Base-by-base conservation (phyloP, 2,888 invertebrate genomes). In the Caenorhabditis japonica region DNA sequence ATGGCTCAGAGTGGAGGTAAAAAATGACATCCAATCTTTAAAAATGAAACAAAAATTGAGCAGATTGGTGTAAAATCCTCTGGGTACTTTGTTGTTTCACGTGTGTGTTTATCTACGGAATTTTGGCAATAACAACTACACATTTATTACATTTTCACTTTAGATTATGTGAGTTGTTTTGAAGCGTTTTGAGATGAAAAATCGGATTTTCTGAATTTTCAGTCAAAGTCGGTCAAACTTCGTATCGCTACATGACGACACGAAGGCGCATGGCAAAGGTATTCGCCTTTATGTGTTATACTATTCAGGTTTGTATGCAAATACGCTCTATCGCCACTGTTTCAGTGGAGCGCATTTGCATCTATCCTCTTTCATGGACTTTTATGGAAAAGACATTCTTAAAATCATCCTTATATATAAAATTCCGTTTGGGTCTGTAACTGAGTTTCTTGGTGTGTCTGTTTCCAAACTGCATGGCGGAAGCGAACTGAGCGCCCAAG, bases 121-220 rank as follows among this genome's bases (percentile, higher is more conserved):
- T 62, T 2, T n/a, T 53, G 10, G n/a, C 34, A 13, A 15, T 25
- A 3, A 74, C 77, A 12, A 81, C 82, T 8, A 17, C 53, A 23
- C 84, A 84, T 59, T 47, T 84, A 13, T 72, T 83, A n/a, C 44
- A 47, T 27, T 84, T 84, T 43, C 84, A 84, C 51, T 43, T 79
- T 23, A 69, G 64, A 60, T 62, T 84, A 8, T 69, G 83, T 80
- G 34, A 64, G 77, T 68, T 49, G 3, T 21, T n/a, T 8, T 4
- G 27, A 38, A 23, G 13, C 15, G 21, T 23, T 12, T 38, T 17
- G 19, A 36, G 34, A 30, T 30, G 15, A 46, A n/a, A 2, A 53
- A 15, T 19, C 1, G 12, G 30, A 4, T 1, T 39, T 41, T 15
- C 1, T 12, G 13, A 13, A 34, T 21, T 72, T 79, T 27, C 77